Evolutionary conservation across 2,797 vertebrate genomes (phyloP), one percentile per base, ranked within the genome.

Genomic region (Lacerta viridis): DNA sequence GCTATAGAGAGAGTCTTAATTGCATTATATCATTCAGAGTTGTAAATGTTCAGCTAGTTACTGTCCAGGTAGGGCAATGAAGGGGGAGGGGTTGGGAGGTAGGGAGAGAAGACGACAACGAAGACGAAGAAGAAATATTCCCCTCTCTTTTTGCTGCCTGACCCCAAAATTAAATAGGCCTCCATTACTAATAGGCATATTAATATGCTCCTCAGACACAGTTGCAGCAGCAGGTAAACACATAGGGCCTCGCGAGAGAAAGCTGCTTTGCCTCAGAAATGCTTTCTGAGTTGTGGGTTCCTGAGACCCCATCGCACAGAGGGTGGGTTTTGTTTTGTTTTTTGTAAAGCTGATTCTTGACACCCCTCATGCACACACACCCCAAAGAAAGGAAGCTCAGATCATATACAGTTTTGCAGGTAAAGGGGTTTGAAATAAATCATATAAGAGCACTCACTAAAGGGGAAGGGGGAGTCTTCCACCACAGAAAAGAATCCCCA

Each of bases 371-470:
- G 23, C 5, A 64, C 20, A 5, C 61, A 5, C 20, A 2, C 27
- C 92, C 88, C 0, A 5, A 87, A 86, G 90, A 90, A 96, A 88
- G 86, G 84, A 82, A 90, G 50, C 64, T 91, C 33, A 71, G 95
- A 95, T 93, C 85, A 93, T 93, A 96, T 94, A 23, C 29, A 55
- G 64, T 83, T 46, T 95, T 87, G 96, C 93, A 95, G 89, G 93
- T 94, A 95, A 96, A 96, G 91, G 13, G 94, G 88, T 93, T 94
- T 23, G 0, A 90, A 0, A 89, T 3, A 92, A 92, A 39, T 90
- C 87, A 77, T 6, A 78, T 68, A 18, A 90, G 90, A 36, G 1
- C 83, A 85, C 92, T 92, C 5, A 86, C 92, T 66, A 69, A 90
- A 41, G 80, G 94, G 87, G 90, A 84, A 50, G 46, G 66, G 29